Base-by-base conservation (phyloP, 2,797 vertebrate species). In the Paratrypauchen microcephalus region DNA sequence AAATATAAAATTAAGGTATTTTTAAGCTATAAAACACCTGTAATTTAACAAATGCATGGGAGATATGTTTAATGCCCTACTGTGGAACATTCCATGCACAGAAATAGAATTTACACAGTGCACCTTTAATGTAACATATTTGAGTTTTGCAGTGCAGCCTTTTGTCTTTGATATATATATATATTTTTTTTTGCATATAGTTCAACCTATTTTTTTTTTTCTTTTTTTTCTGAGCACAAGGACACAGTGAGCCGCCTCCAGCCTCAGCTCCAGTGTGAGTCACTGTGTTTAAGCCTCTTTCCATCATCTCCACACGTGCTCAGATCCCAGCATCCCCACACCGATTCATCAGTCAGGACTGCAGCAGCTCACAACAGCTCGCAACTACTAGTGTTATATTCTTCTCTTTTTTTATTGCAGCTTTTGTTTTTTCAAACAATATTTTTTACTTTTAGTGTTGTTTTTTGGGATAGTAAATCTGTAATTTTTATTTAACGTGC, bases 251-350 rank as follows among this genome's bases (percentile, higher is more conserved):
- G 69, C 67, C 58, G 65, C 28, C 50, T 70, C 68, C 28, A 54
- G 71, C 75, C 77, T 71, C 70, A 54, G n/a, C 78, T 76, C 55
- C 60, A 66, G 68, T 32, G 36, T 80, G 75, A 80, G 75, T 81
- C 79, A 71, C 62, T 64, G 62, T 68, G 70, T 69, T 68, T 80
- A 82, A 83, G 76, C 82, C 66, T 77, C 79, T 86, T 80, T 84
- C 58, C 75, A 45, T 82, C 83, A 74, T 80, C 77, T 76, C 74
- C 71, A 36, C 76, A 68, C 77, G 71, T 71, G 71, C 82, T 75
- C 78, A 61, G 65, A 74, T 79, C 69, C 76, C 55, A 6, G 52
- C 75, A 60, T 57, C 76, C 68, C 24, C 30, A 50, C 68, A 23
- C 50, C 58, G 63, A 73, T 63, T 66, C 58, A 62, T 86, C 83